These are phyloP conservation scores for Dendroctonus ponderosae DNA, from an alignment of 1,140 invertebrate genomes.

Conservation along the genomic window DNA sequence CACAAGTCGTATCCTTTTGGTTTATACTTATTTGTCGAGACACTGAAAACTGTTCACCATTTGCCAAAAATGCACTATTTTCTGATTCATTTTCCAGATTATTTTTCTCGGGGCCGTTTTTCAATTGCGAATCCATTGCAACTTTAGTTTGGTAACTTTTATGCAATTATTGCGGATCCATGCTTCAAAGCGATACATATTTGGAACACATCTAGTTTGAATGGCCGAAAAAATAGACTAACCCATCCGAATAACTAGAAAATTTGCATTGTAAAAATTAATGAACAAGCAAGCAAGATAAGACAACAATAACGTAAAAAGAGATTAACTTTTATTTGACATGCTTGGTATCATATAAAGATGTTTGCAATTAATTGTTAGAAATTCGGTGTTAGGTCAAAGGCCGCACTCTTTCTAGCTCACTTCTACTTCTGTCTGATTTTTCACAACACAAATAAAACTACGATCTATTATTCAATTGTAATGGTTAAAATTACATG, in stretches of 20 bases:
- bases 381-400: background rate
- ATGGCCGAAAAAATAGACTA: background rate
- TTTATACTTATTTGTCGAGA: constrained; percentile 11
- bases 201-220: background rate
- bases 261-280: constrained; percentile 2
- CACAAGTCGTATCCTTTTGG: constrained; percentile 60
- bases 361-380: background rate
- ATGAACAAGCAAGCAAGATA: constrained; percentile 4
- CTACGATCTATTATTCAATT: constrained; percentile 17
- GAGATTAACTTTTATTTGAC: constrained; percentile 9
- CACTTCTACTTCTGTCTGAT: background rate
- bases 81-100: background rate
- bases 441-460: background rate
- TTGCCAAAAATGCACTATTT: constrained; percentile 1
- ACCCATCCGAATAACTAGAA: background rate
- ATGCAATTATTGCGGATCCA: background rate
- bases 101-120: constrained; percentile 1
- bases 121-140: background rate
- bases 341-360: background rate
- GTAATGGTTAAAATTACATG: constrained; percentile 14
- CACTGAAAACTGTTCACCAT: constrained; percentile 7
- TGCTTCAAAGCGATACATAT: background rate
- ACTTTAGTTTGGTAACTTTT: too few relatives aligned
- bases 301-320: constrained; percentile 1
- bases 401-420: background rate